Evolutionary conservation across 1,140 invertebrate genomes (phyloP).

Genomic region (Bombus impatiens): DNA sequence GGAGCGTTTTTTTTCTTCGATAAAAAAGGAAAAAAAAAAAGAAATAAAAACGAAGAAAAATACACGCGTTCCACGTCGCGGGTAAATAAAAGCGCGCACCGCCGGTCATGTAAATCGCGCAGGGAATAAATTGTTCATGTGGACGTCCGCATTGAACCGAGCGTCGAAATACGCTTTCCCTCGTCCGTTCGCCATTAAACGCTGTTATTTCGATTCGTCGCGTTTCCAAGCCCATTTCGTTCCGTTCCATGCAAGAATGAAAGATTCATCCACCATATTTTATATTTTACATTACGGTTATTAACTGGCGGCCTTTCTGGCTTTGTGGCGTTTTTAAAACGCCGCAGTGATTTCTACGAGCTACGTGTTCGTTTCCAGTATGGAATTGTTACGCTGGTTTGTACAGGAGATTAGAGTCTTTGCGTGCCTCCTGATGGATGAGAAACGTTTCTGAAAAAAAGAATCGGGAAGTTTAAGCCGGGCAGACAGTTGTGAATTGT

Average conservation of each 20-base stretch:
- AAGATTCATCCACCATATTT: neutral
- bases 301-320: no score
- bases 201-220: neutral
- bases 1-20: neutral
- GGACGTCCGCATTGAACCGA: neutral
- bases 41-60: neutral
- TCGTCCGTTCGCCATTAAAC: neutral
- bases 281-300: neutral
- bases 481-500: no score
- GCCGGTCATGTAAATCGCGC: constrained; percentile 22
- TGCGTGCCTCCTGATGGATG: no score
- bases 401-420: no score
- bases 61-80: neutral
- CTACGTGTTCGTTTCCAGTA: no score
- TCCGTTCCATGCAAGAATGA: neutral
- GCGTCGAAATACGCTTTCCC: neutral
- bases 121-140: constrained; percentile 15
- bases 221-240: neutral
- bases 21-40: neutral
- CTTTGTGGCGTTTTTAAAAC: no score
- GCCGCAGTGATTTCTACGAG: no score
- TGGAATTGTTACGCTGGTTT: no score
- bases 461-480: no score
- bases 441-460: no score
- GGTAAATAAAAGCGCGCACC: constrained; percentile 32